Percentiles rank a stretch among this genome's conserved stretches.
phyloP scores from a whole-genome alignment of 92 coral and sea anemone genomes.

The Siderastrea radians region DNA sequence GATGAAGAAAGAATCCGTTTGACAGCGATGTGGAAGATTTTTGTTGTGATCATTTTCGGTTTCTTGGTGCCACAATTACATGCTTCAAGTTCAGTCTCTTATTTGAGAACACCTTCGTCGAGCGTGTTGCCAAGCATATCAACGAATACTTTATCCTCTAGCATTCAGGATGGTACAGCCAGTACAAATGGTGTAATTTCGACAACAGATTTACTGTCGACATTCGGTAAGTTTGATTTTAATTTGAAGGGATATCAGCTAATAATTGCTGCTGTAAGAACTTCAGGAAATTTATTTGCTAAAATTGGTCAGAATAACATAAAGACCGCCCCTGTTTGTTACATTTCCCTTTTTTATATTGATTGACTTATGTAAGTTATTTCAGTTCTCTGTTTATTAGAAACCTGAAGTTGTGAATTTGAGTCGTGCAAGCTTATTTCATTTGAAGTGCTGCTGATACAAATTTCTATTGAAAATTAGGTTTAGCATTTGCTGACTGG shows the following conservation, averaged over 20 bases:
- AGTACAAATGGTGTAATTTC: constrained; percentile 6
- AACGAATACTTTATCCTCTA: constrained; percentile 1
- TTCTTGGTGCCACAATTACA: not conserved
- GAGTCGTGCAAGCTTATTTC: too few relatives aligned
- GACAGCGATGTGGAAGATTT: constrained; percentile 5
- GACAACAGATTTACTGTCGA: not conserved
- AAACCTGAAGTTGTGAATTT: too few relatives aligned
- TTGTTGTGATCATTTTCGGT: not conserved
- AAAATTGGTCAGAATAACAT: too few relatives aligned
- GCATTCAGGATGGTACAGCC: constrained; percentile 1
- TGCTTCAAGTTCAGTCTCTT: constrained; percentile 19
- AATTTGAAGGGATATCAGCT: too few relatives aligned
- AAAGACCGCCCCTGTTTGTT: too few relatives aligned
- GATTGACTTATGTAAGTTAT: too few relatives aligned
- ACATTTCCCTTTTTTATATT: too few relatives aligned
- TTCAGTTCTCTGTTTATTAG: too few relatives aligned
- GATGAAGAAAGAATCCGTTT: not conserved
- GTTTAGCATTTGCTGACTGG: too few relatives aligned
- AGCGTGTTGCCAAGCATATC: constrained; percentile 13
- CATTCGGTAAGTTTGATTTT: constrained; percentile 12
- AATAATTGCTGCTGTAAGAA: too few relatives aligned
- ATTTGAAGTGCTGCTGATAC: too few relatives aligned
- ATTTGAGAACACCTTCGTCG: not conserved
- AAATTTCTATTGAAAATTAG: not conserved
- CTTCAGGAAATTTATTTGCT: too few relatives aligned